Evolutionary conservation across 2,797 vertebrate species (phyloP).

Genomic region (Rhinichthys osculus): DNA sequence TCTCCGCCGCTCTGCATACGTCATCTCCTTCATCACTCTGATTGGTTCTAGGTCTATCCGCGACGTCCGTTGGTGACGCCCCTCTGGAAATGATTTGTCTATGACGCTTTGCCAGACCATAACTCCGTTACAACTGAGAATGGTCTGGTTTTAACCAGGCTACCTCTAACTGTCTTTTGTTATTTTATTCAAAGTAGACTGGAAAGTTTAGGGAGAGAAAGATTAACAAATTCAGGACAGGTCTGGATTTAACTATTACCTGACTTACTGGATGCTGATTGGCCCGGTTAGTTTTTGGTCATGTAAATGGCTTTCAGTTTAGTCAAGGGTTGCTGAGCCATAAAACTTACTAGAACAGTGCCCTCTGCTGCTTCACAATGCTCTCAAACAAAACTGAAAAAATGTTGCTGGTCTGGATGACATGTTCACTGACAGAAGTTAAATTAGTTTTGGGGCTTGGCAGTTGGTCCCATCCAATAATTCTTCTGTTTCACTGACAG

Average conservation of each 20-base stretch:
- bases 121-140: too few relatives aligned
- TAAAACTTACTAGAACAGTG: neutral
- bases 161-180: neutral
- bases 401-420: neutral
- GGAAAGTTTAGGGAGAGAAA: neutral
- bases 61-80: too few relatives aligned
- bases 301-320: neutral
- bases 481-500: constrained; percentile 6
- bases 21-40: too few relatives aligned
- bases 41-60: too few relatives aligned
- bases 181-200: neutral
- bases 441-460: constrained; percentile 43
- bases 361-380: constrained; percentile 1
- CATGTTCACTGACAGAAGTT: constrained; percentile 34
- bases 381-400: neutral
- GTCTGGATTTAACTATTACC: constrained; percentile 17
- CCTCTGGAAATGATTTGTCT: too few relatives aligned
- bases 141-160: too few relatives aligned
- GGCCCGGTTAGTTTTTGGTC: neutral
- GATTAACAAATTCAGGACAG: neutral
- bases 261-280: neutral
- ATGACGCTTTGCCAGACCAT: too few relatives aligned
- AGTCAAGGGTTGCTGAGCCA: neutral
- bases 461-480: constrained; percentile 17
- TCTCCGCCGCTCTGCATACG: too few relatives aligned